These are phyloP conservation scores for Anoplius nigerrimus DNA, from an alignment of 2,888 invertebrate genomes.

Conservation along the genomic window DNA sequence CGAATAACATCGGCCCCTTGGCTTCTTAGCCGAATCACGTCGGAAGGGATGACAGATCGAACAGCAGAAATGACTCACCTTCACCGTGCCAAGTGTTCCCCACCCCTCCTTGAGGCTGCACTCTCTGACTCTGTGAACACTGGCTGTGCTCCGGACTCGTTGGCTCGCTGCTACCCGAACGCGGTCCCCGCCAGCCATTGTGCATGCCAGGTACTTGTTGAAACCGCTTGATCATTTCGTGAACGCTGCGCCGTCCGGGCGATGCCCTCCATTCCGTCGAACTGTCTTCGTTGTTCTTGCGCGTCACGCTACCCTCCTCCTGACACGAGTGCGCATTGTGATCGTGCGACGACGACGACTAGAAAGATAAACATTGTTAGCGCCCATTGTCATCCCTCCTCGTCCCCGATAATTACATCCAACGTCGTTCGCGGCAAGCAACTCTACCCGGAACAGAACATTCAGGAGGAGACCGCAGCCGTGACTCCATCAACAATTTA, in stretches of 20 bases:
- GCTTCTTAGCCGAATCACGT: no score
- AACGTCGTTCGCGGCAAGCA: background rate
- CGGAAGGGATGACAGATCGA: no score
- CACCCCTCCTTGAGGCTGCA: constrained; percentile 63
- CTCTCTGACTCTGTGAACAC: constrained; percentile 61
- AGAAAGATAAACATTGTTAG: background rate
- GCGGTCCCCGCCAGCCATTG: constrained; percentile 62
- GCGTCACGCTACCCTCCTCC: constrained; percentile 48
- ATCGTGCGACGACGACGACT: constrained; percentile 58
- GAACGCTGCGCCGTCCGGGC: constrained; percentile 68
- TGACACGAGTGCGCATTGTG: constrained; percentile 51
- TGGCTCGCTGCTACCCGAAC: constrained; percentile 62
- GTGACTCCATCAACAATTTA: background rate
- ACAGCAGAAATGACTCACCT: constrained; percentile 37
- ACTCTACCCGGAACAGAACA: background rate
- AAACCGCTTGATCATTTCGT: constrained; percentile 72
- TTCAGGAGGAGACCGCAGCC: background rate
- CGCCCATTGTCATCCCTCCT: background rate
- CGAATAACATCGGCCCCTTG: no score
- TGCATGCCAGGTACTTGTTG: constrained; percentile 69
- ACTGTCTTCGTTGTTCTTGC: constrained; percentile 54
- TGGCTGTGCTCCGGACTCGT: constrained; percentile 64
- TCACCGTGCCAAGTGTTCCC: constrained; percentile 63
- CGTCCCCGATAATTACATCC: background rate
- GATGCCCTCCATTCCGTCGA: constrained; percentile 57